Base-by-base conservation (phyloP, 1,140 invertebrate species). In the Druon quercuslanigerum region DNA sequence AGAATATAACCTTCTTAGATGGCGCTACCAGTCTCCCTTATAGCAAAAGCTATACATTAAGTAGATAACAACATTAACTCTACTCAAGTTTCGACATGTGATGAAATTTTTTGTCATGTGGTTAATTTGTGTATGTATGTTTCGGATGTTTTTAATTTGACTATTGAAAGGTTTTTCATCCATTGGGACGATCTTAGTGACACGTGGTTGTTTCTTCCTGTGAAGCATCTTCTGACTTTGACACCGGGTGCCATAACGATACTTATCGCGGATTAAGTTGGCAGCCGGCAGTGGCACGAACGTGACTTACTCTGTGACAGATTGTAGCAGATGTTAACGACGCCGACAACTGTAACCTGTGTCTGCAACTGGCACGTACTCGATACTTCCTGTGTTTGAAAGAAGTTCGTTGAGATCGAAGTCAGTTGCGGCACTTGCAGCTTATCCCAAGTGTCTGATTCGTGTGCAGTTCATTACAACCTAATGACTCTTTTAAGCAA, bases 221-320 rank as follows among this genome's bases (percentile, higher is more conserved):
- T 71, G 57, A 79, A 50, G 73, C 70, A 72, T 72, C 76, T 33
- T 51, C 79, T 78, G 84, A 76, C 81, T 84, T 78, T 82, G 80
- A 82, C 80, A 81, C 76, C 81, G 82, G 76, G 74, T 52, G 75
- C 66, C 56, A 66, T 79, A 80, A 77, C 78, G 76, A 50, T 71
- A 74, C 79, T 75, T 72, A 60, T 57, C 51, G 60, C 72, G 76
- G 84, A 86, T 87, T 84, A 87, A 80, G 76, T 76, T 75, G 80
- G 79, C 72, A 73, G 75, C 75, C 73, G 54, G 74, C 60, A 60
- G 75, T 8, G 71, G 72, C 76, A 70, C 80, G 77, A 78, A 86
- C 85, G 85, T 87, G 79, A 85, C 83, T 86, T 79, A 66, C 72
- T 72, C 73, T 16, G 54, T 76, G 79, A 82, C 79, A 75, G 82